Conservation (phyloP, 2,888 invertebrate species). For the Nasonia oneida region DNA sequence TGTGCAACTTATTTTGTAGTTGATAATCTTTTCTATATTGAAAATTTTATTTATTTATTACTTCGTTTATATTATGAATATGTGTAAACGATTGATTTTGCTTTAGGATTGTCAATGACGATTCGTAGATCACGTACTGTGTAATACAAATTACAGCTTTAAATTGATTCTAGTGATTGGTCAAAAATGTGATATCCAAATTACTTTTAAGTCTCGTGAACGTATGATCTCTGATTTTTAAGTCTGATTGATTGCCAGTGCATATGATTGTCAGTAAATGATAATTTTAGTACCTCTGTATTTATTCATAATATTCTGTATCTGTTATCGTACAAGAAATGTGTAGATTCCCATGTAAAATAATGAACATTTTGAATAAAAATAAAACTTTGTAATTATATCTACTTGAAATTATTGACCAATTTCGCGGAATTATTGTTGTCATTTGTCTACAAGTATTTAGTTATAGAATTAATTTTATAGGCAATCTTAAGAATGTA, state of each 20-base stretch:
- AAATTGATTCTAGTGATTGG: slow-evolving; percentile 28
- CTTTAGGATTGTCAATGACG: slow-evolving; percentile 42
- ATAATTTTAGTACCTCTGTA: slow-evolving; percentile 33
- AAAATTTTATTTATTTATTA: slow-evolving; percentile 24
- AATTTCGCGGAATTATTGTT: neutral
- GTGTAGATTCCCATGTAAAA: slow-evolving; percentile 45
- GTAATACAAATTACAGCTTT: slow-evolving; percentile 19
- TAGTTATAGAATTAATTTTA: too few species aligned
- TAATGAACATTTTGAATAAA: slow-evolving; percentile 8
- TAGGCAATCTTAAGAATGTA: too few species aligned
- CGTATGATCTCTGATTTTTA: slow-evolving; percentile 21
- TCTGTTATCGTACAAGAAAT: slow-evolving; percentile 30
- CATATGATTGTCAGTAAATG: slow-evolving; percentile 27
- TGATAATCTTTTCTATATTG: slow-evolving; percentile 19
- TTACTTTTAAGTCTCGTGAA: slow-evolving; percentile 32
- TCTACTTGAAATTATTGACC: neutral
- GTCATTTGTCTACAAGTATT: neutral
- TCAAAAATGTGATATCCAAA: slow-evolving; percentile 50
- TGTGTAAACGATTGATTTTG: neutral
- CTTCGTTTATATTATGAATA: slow-evolving; percentile 23
- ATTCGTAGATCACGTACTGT: slow-evolving; percentile 26
- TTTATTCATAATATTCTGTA: slow-evolving; percentile 30
- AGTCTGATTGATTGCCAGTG: slow-evolving; percentile 39
- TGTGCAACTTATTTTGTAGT: slow-evolving; percentile 32
- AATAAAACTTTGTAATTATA: slow-evolving; percentile 44